Evolutionary conservation across 2,888 invertebrate species (phyloP), one percentile per base, ranked within the genome.

Genomic region (Protophormia terraenovae): DNA sequence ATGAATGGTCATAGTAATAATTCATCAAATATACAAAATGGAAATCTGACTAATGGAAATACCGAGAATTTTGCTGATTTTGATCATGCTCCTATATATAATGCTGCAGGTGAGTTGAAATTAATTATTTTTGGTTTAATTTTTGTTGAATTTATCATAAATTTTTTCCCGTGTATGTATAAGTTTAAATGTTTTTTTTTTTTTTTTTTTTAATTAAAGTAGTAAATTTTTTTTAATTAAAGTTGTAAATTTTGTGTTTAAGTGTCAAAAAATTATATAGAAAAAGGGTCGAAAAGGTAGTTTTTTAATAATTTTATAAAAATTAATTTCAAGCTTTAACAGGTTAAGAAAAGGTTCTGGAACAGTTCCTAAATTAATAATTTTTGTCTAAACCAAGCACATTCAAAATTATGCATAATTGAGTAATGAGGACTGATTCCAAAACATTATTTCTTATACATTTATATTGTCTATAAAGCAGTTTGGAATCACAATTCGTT

Each of bases 51-150:
- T 71, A 92, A 89, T 91, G 89, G 88, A 50, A 87, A 84, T 60
- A 83, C 90, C 14, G 93, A 93, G 88, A 94, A 94, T 86, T 95
- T 96, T 91, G 96, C 96, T 75, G 95, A 96, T 92, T 96, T 96
- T 90, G 96, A 96, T 89, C 95, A 95, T 92, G 95, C 95, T 90
- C 95, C 95, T 85, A 94, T 95, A 87, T 96, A 95, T 89, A 94
- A 94, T 91, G 94, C 94, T 86, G 92, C 92, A 88, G 93, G 93
- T 94, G 90, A 93, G 93, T 92, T 83, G 14, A 2, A 3, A 62
- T 58, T 24, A 22, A 24, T 27, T 12, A 10, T 14, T 71, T 22
- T 45, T 12, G 47, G 2, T 58, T 50, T 75, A 22, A 35, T 53
- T 78, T 41, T 75, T 66, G 1, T 62, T 47, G 3, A 22, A 16